Evolutionary conservation across 2,797 vertebrate genomes (phyloP), one percentile per base, ranked within the genome.

Genomic region (Argya squamiceps): DNA sequence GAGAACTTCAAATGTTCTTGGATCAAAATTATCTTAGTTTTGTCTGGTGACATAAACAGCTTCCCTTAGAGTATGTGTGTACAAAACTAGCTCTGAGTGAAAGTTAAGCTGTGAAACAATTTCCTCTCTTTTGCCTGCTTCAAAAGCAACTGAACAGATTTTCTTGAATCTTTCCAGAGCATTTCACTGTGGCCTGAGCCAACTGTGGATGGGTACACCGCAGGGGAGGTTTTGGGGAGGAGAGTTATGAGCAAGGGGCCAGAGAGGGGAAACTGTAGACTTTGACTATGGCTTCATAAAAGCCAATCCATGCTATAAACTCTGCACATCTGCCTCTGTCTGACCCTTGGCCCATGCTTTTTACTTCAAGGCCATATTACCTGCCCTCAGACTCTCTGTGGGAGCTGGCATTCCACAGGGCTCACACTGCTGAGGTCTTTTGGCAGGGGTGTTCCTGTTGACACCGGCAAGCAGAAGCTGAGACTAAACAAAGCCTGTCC

Each of bases 61-160:
- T 12, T 79, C 67, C 22, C 60, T 91, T 37, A 56, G 68, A 65
- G 21, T 43, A 63, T 9, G 24, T 7, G 1, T 0, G 0, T 53
- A 29, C 29, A 88, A 67, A 91, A 65, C 56, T 70, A 85, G 11
- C 30, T 92, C 44, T 24, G 32, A 79, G 53, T 43, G 9, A n/a
- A 90, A 65, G 34, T 69, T 59, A 67, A 87, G 10, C 29, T n/a
- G 9, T 26, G 76, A 84, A 89, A 74, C 30, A 67, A 80, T 60
- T 69, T 63, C 15, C 29, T 84, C 34, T 88, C 84, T 94, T 94
- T 88, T 91, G 63, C 46, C 1, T 96, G 64, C 65, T 70, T 96
- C 69, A n/a, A 58, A 92, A 94, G 36, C 24, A 96, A 71, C 77
- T 27, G 75, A 80, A 53, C 12, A 62, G 50, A 79, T 87, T 89